Conservation (phyloP, 2,888 invertebrate genomes). For the Tachina fera region DNA sequence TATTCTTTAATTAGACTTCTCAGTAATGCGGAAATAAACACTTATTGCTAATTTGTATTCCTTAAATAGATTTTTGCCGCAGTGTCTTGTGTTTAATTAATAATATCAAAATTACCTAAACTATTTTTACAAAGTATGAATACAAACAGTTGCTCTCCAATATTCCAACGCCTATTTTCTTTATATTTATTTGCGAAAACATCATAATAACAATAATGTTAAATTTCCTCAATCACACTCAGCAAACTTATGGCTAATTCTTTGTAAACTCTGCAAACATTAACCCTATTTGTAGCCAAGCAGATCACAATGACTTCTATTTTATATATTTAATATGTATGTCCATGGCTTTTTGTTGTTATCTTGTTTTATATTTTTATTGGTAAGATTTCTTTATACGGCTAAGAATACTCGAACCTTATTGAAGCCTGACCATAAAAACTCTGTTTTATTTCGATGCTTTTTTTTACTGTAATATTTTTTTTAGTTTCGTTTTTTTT, state of each 20-base stretch:
- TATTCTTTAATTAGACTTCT: too few species aligned
- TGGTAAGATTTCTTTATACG: constrained; percentile 48
- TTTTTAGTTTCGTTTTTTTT: background rate
- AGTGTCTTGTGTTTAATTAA: too few species aligned
- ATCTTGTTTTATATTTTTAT: constrained; percentile 10
- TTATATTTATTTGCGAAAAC: background rate
- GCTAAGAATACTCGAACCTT: constrained; percentile 36
- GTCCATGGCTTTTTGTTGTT: background rate
- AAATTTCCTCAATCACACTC: constrained; percentile 21
- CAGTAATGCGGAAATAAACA: too few species aligned
- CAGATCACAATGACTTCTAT: constrained; percentile 39
- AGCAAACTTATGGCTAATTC: constrained; percentile 35
- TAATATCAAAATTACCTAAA: too few species aligned
- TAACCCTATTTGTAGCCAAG: constrained; percentile 57
- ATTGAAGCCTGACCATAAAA: constrained; percentile 58
- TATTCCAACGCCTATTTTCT: background rate
- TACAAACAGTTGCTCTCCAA: background rate
- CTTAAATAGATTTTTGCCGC: too few species aligned
- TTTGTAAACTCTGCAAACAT: constrained; percentile 45
- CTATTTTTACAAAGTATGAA: background rate
- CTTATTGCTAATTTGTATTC: too few species aligned
- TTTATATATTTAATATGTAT: background rate
- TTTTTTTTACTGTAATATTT: background rate
- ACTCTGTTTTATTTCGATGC: constrained; percentile 42
- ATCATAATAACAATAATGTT: background rate